A percentile compares a stretch with the other conserved stretches of the same genome.
Evolutionary conservation across 2,113 vertebrate genomes (phyloP).

Genomic region (Mastomys coucha): DNA sequence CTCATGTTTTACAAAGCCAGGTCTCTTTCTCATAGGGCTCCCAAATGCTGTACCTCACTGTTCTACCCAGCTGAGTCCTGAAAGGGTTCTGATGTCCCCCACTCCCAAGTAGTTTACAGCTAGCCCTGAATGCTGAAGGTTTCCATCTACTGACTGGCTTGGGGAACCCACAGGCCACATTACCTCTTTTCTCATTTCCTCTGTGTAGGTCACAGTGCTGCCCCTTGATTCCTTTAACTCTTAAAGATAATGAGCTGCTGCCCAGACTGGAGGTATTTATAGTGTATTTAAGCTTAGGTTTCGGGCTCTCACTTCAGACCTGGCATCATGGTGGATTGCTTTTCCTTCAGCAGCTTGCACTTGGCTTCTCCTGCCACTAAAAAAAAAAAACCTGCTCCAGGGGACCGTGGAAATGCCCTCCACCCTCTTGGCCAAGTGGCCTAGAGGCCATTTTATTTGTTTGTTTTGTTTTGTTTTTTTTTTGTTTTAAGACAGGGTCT

Average conservation of each 20-base stretch:
- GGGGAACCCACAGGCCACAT: neutral
- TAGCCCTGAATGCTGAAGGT: neutral
- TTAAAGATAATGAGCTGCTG: conserved; percentile 26
- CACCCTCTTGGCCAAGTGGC: neutral
- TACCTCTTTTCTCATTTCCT: neutral
- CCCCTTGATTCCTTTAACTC: neutral
- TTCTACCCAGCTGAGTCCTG: neutral
- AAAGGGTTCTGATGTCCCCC: neutral
- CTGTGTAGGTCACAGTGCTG: neutral
- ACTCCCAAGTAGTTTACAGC: neutral
- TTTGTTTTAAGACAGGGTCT: neutral
- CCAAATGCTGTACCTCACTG: neutral
- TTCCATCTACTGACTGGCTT: neutral
- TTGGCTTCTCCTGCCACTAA: conserved; percentile 2
- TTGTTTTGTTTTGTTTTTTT: neutral
- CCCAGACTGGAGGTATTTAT: conserved; percentile 59
- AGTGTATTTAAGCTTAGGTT: conserved; percentile 69
- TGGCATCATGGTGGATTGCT: neutral
- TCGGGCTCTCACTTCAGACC: conserved; percentile 16
- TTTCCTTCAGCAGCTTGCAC: neutral
- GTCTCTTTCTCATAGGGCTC: neutral
- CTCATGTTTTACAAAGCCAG: neutral
- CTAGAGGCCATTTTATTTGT: neutral
- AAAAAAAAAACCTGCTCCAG: neutral
- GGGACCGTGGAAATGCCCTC: neutral